phyloP scores from a whole-genome alignment of 37 sponge, comb jelly and placozoan species.

The Dysidea cf. avara region DNA sequence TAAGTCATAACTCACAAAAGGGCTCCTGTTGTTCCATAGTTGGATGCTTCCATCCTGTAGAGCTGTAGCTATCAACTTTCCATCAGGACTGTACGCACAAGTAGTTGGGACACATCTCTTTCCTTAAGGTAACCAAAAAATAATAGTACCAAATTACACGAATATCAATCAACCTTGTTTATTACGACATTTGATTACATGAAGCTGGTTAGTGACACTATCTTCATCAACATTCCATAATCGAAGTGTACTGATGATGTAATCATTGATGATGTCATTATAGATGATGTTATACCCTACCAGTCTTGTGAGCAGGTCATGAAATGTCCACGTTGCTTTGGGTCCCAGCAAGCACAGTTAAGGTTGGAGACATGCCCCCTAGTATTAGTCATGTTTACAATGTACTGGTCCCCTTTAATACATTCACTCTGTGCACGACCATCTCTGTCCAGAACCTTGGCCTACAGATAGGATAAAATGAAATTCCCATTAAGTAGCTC shows the following conservation, averaged over 20 bases:
- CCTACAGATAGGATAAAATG: conserved; percentile 25
- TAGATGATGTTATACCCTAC: too few species aligned
- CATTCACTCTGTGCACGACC: conserved; percentile 74
- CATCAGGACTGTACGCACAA: conserved; percentile 68
- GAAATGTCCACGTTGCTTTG: conserved; percentile 73
- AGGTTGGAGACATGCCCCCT: conserved; percentile 89
- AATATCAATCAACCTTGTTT: conserved; percentile 62
- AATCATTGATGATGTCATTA: too few species aligned
- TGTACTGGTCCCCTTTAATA: conserved; percentile 92
- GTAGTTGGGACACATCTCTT: conserved; percentile 66
- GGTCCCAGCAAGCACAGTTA: conserved; percentile 87
- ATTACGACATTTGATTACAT: conserved; percentile 81
- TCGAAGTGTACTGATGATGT: conserved; percentile 76
- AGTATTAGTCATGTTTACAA: conserved; percentile 90
- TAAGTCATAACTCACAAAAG: conserved; percentile 68
- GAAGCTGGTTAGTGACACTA: conserved; percentile 75
- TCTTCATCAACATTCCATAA: conserved; percentile 82
- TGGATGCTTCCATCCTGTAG: conserved; percentile 74
- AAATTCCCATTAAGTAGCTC: not conserved
- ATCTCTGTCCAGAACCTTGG: conserved; percentile 90
- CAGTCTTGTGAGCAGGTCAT: conserved; percentile 90
- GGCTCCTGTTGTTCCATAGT: conserved; percentile 72
- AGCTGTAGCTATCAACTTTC: conserved; percentile 71
- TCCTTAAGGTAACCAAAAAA: conserved; percentile 21
- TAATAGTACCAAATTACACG: not conserved